Evolutionary conservation across 1,140 invertebrate genomes (phyloP).

Genomic region (Aethina tumida): DNA sequence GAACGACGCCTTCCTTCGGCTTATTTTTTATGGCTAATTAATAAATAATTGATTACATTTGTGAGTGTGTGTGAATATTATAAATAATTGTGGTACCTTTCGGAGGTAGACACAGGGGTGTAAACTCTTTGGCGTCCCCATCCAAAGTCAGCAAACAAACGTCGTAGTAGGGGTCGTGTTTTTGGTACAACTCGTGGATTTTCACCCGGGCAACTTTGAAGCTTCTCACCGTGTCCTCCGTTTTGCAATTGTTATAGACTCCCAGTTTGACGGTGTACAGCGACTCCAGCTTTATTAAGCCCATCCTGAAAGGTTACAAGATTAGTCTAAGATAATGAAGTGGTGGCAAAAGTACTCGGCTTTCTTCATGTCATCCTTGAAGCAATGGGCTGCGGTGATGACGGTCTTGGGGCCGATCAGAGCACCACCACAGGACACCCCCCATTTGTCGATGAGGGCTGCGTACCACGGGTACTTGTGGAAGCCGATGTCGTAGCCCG

Average conservation of each 20-base stretch:
- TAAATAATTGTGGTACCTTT: constrained; percentile 3
- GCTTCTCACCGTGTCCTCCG: constrained; percentile 18
- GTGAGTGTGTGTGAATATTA: constrained; percentile 4
- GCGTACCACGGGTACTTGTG: constrained; percentile 33
- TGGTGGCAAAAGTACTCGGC: constrained; percentile 5
- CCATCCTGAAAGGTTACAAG: constrained; percentile 11
- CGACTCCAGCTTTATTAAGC: constrained; percentile 21
- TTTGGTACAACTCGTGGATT: constrained; percentile 27
- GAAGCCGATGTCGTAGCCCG: constrained; percentile 30
- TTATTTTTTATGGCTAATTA: constrained; percentile 8
- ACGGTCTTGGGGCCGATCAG: constrained; percentile 23
- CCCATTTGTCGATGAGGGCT: constrained; percentile 19
- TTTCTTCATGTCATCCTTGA: constrained; percentile 18
- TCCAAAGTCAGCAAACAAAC: constrained; percentile 24
- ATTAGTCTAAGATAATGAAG: constrained; percentile 1
- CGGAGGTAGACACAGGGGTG: constrained; percentile 26
- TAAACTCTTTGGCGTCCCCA: constrained; percentile 15
- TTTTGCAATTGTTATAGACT: constrained; percentile 27
- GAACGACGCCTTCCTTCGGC: constrained; percentile 22
- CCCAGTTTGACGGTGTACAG: constrained; percentile 24
- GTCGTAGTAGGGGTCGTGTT: constrained; percentile 27
- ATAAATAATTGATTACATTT: constrained; percentile 1
- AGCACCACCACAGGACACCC: constrained; percentile 26
- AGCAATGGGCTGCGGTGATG: constrained; percentile 32
- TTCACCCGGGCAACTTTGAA: constrained; percentile 23